These are phyloP conservation scores for Todiramphus saurophagus DNA, from an alignment of 2,113 vertebrate genomes.

Conservation along the genomic window DNA sequence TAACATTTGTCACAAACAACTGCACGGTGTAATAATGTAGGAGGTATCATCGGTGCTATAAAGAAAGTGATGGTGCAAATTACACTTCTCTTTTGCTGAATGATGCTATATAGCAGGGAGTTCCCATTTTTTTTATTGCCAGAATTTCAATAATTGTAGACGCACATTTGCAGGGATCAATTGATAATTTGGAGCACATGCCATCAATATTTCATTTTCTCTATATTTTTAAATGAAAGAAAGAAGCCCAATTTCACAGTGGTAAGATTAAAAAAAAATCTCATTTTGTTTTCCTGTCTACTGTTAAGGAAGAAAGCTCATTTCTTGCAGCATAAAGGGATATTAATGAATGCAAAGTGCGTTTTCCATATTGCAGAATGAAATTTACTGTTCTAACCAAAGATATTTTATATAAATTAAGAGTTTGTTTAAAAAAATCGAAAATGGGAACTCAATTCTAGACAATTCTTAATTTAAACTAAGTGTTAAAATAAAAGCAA, in stretches of 20 bases:
- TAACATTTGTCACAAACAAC: slow-evolving; percentile 11
- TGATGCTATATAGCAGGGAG: slow-evolving; percentile 33
- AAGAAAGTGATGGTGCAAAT: slow-evolving; percentile 59
- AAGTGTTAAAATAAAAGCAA: slow-evolving; percentile 79
- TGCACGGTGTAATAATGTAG: background rate
- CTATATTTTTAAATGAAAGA: slow-evolving; percentile 59
- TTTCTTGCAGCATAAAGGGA: slow-evolving; percentile 49
- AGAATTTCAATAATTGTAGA: slow-evolving; percentile 60
- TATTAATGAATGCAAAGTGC: slow-evolving; percentile 73
- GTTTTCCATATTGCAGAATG: slow-evolving; percentile 59
- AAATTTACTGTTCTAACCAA: slow-evolving; percentile 67
- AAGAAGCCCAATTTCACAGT: slow-evolving; percentile 60
- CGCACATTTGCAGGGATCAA: slow-evolving; percentile 58
- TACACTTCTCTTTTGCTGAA: slow-evolving; percentile 42
- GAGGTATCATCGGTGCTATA: slow-evolving; percentile 16
- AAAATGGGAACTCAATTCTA: slow-evolving; percentile 71
- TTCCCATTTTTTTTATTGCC: slow-evolving; percentile 44
- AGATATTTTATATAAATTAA: slow-evolving; percentile 78
- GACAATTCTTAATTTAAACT: slow-evolving; percentile 77
- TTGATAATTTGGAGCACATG: slow-evolving; percentile 63
- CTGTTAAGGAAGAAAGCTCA: background rate
- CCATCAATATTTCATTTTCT: slow-evolving; percentile 65
- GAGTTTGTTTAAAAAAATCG: slow-evolving; percentile 70
- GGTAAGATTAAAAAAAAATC: slow-evolving; percentile 28
- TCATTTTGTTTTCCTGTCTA: slow-evolving; percentile 47